phyloP scores from a whole-genome alignment of 2,797 vertebrate genomes.

The Dicrostonyx torquatus region DNA sequence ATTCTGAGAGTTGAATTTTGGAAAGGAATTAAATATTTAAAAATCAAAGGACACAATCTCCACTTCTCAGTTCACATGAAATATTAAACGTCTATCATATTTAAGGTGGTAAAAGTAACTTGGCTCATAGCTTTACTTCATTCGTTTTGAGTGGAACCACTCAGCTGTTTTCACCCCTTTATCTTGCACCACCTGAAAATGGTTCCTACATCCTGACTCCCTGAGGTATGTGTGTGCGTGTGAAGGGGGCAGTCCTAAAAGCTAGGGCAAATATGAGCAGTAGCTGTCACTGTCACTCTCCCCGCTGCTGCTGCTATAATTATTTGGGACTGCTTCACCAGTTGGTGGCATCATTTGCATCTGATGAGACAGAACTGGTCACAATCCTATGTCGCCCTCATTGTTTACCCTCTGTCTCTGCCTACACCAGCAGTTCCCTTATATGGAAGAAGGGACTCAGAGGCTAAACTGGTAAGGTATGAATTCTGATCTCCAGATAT shows the following conservation, averaged over 20 bases:
- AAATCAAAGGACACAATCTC: not conserved
- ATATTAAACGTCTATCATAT: not conserved
- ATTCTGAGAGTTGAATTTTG: not conserved
- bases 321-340: not conserved
- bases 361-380: not conserved
- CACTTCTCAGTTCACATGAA: not conserved
- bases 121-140: not conserved
- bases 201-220: not conserved
- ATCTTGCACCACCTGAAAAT: not conserved
- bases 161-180: not conserved
- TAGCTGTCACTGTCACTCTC: not conserved
- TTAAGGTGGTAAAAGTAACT: not conserved
- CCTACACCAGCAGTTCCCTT: not conserved
- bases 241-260: not conserved
- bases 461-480: not conserved
- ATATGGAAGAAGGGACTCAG: not conserved
- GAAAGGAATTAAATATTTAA: constrained; percentile 37
- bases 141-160: not conserved
- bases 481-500: not conserved
- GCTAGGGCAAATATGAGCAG: not conserved
- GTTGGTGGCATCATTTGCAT: not conserved
- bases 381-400: not conserved
- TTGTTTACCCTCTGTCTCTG: not conserved
- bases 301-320: not conserved
- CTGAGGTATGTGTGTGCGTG: not conserved